Evolutionary conservation across 1,140 invertebrate species (phyloP).

Genomic region (Penaeus vannamei): DNA sequence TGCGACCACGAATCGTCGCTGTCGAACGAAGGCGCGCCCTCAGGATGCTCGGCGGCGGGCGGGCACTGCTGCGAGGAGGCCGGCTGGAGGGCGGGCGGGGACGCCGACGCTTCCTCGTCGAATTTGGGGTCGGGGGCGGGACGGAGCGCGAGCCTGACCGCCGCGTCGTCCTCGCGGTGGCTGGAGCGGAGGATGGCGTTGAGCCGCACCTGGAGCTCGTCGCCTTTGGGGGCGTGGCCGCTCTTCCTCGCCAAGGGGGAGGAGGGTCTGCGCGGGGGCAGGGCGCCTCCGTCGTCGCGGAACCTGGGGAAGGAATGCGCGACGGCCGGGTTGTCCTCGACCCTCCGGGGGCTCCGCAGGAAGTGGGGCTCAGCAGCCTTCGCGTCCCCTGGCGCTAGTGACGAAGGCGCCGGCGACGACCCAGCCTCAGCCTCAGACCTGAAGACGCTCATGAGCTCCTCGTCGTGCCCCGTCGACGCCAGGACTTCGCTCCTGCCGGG

Average conservation of each 20-base stretch:
- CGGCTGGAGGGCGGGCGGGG: too few species aligned
- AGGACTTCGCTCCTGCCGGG: background rate
- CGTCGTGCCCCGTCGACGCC: background rate
- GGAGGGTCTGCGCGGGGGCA: background rate
- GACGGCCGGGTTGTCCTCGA: conserved; percentile 42
- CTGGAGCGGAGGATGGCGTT: conserved; percentile 52
- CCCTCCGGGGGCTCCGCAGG: conserved; percentile 40
- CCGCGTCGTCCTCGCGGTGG: background rate
- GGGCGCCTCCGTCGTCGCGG: conserved; percentile 1
- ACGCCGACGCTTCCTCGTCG: too few species aligned
- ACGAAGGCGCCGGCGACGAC: conserved; percentile 26
- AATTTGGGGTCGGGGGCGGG: too few species aligned
- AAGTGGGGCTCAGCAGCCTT: conserved; percentile 50
- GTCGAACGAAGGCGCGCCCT: too few species aligned
- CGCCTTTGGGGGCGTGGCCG: conserved; percentile 23
- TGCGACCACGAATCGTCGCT: too few species aligned
- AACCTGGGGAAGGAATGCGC: conserved; percentile 42
- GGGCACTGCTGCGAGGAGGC: too few species aligned
- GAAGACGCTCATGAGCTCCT: conserved; percentile 45
- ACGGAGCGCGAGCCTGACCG: background rate
- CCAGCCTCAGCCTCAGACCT: background rate
- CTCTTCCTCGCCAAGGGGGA: conserved; percentile 23
- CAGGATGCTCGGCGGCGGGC: too few species aligned
- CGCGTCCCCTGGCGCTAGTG: conserved; percentile 7
- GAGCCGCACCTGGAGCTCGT: conserved; percentile 52